phyloP scores from a whole-genome alignment of 2,888 invertebrate species.

The Trichopoda pennipes region DNA sequence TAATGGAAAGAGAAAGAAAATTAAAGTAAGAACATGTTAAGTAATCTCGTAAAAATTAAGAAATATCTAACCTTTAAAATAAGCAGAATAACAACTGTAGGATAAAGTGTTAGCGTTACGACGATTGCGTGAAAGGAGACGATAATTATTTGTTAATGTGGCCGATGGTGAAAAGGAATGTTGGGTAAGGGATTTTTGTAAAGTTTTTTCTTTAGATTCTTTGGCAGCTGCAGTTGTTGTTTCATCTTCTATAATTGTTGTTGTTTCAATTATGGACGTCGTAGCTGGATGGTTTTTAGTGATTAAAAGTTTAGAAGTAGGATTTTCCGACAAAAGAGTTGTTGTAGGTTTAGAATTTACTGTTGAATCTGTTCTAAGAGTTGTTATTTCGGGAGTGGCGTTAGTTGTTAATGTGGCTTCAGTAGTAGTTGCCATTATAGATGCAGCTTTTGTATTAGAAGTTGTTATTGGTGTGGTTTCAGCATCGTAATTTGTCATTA shows the following conservation, averaged over 20 bases:
- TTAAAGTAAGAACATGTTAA: neutral
- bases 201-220: neutral
- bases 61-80: constrained; percentile 52
- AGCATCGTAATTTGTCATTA: neutral
- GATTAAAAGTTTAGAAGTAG: neutral
- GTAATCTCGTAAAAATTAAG: neutral
- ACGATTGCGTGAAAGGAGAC: constrained; percentile 59
- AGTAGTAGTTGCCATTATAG: too few relatives aligned
- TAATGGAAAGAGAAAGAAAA: neutral
- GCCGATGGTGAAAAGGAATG: constrained; percentile 52
- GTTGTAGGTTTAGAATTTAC: constrained; percentile 11
- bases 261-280: too few relatives aligned
- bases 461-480: neutral
- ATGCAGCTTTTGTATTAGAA: neutral
- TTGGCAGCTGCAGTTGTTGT: constrained; percentile 20
- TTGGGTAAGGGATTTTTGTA: neutral
- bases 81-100: constrained; percentile 73
- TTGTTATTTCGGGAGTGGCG: neutral
- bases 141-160: constrained; percentile 72
- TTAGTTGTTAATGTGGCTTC: neutral
- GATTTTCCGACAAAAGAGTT: neutral
- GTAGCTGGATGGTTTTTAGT: too few relatives aligned
- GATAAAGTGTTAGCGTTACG: constrained; percentile 45
- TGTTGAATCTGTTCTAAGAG: neutral
- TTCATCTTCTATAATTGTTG: constrained; percentile 4